Evolutionary conservation across 2,113 vertebrate genomes (phyloP).

Genomic region (Brachyhypopomus occidentalis): DNA sequence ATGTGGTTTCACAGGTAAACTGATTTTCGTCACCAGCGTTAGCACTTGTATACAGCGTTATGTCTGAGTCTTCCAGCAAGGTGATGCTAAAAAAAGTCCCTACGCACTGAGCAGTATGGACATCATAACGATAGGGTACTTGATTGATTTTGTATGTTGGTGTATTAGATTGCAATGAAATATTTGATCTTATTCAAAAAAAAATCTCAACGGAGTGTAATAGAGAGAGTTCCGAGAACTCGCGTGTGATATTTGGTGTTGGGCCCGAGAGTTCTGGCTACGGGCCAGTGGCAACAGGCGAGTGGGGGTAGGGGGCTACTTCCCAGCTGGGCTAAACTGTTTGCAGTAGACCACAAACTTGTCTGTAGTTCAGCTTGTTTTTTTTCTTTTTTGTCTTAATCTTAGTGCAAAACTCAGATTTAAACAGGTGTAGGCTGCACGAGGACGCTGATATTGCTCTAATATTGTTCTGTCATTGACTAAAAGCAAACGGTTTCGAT

Average conservation of each 20-base stretch:
- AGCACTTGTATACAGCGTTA: no score
- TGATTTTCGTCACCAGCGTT: no score
- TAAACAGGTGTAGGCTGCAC: conserved; percentile 26
- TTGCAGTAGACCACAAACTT: conserved; percentile 51
- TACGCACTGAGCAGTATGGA: no score
- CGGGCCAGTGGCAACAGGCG: conserved; percentile 36
- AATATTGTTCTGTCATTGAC: conserved; percentile 13
- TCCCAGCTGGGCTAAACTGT: conserved; percentile 42
- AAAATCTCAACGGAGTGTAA: background rate
- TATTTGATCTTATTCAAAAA: background rate
- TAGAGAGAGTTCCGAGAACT: conserved; percentile 12
- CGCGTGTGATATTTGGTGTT: conserved; percentile 43
- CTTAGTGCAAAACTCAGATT: background rate
- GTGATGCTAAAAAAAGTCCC: no score
- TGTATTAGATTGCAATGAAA: background rate
- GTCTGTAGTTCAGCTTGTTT: conserved; percentile 30
- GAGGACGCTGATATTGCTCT: background rate
- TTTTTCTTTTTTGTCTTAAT: background rate
- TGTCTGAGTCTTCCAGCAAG: no score
- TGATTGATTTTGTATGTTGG: no score
- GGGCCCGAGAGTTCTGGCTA: conserved; percentile 25
- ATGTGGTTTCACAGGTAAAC: no score
- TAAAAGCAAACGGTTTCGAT: background rate
- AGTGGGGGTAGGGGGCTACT: conserved; percentile 28
- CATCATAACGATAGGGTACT: background rate